Evolutionary conservation across 2,113 vertebrate species (phyloP).

Genomic region (Mormyrus iriodes): DNA sequence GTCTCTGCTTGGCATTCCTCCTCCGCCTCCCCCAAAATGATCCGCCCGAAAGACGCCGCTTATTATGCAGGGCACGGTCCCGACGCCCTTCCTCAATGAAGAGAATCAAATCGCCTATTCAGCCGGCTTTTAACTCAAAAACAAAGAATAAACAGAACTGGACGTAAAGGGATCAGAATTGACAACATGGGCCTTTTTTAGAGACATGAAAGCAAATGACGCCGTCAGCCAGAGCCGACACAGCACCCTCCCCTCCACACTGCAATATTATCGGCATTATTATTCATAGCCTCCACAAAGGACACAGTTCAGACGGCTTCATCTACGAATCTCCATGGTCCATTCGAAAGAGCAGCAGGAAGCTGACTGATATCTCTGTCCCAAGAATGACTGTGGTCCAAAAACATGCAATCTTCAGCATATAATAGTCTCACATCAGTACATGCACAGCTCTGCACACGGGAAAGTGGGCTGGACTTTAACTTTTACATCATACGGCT

Average conservation of each 20-base stretch:
- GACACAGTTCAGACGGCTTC: neutral
- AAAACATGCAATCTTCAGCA: neutral
- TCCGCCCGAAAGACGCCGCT: neutral
- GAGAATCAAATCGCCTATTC: neutral
- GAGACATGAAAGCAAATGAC: neutral
- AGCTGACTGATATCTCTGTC: neutral
- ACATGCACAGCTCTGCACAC: neutral
- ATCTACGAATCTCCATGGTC: neutral
- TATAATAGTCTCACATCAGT: neutral
- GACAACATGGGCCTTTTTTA: neutral
- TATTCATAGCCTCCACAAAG: neutral
- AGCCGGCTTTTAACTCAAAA: neutral
- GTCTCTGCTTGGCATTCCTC: neutral
- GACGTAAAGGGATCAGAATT: neutral
- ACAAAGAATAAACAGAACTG: conserved; percentile 8
- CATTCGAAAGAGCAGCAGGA: neutral
- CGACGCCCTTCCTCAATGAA: neutral
- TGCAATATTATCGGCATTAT: neutral
- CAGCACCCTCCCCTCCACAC: neutral
- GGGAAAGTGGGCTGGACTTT: neutral
- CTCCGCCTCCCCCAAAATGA: neutral
- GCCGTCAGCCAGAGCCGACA: neutral
- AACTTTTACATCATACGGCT: neutral
- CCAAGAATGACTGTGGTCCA: neutral
- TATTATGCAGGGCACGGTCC: neutral